Conservation (phyloP, 2,797 vertebrate genomes). For the Myripristis jacobus region DNA sequence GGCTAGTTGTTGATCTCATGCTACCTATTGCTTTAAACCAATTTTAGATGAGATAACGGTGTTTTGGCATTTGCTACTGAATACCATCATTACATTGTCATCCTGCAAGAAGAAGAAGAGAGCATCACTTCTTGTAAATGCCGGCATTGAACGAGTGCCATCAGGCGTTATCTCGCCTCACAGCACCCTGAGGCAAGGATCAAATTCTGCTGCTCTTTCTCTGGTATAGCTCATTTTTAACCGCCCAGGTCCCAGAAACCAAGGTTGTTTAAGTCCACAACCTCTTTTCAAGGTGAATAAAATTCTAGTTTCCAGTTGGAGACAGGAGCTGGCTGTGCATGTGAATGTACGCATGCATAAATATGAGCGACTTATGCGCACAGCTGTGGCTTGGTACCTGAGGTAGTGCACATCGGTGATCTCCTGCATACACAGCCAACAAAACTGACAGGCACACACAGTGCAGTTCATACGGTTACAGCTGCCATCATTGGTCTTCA, state of each 20-base stretch:
- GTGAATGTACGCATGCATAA: not conserved
- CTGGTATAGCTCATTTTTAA: not conserved
- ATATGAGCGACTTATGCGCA: not conserved
- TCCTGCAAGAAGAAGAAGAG: constrained; percentile 1
- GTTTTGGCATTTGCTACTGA: not conserved
- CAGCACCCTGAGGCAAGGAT: constrained; percentile 4
- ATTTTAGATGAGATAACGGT: not conserved
- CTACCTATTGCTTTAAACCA: not conserved
- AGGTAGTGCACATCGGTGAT: constrained; percentile 93
- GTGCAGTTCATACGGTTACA: constrained; percentile 93
- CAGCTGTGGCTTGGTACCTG: constrained; percentile 77
- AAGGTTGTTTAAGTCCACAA: not conserved
- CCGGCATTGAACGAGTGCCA: not conserved
- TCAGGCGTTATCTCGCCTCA: not conserved
- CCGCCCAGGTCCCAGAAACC: not conserved
- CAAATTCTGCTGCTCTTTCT: constrained; percentile 38
- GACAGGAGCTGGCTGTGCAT: not conserved
- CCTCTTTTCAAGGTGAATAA: not conserved
- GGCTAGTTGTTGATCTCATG: constrained; percentile 3
- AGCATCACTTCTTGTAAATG: not conserved
- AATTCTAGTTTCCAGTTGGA: not conserved
- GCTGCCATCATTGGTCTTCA: constrained; percentile 92
- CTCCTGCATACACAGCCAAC: constrained; percentile 93
- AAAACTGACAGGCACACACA: constrained; percentile 92
- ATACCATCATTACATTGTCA: not conserved